A percentile compares a stretch with the other conserved stretches of the same genome.
These are phyloP conservation scores for Callaeas wilsoni DNA, from an alignment of 2,113 vertebrate species.

Conservation along the genomic window DNA sequence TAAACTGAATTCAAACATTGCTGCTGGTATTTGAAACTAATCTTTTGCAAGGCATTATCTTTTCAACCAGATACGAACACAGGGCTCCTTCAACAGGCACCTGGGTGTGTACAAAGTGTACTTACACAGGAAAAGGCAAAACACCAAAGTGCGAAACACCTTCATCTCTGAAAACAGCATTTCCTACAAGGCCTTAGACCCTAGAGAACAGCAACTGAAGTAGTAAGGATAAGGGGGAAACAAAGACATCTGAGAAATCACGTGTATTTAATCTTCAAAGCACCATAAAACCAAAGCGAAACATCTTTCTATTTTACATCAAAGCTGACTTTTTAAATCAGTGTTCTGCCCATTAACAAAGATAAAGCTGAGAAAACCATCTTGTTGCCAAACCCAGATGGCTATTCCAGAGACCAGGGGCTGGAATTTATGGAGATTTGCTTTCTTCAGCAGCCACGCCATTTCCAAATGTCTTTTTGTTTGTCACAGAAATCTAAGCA, in stretches of 20 bases:
- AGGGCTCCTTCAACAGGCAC: not conserved
- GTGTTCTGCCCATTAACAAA: not conserved
- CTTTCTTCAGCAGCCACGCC: not conserved
- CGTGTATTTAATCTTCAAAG: constrained; percentile 4
- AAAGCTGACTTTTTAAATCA: not conserved
- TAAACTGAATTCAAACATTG: not conserved
- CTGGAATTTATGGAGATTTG: not conserved
- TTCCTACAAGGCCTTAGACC: not conserved
- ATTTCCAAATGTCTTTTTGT: not conserved
- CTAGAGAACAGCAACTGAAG: not conserved
- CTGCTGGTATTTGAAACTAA: not conserved
- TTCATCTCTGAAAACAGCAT: not conserved
- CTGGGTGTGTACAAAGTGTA: not conserved
- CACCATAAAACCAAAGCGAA: not conserved
- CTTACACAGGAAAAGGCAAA: not conserved
- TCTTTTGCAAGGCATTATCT: not conserved
- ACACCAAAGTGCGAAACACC: not conserved
- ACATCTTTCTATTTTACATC: not conserved
- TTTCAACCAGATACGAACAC: not conserved
- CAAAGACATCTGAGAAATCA: not conserved
- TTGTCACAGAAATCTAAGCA: not conserved
- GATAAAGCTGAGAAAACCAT: not conserved
- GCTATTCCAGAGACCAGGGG: not conserved
- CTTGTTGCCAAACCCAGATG: not conserved
- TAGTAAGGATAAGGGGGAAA: not conserved